Percentiles rank a stretch among this genome's conserved stretches.
Conservation (phyloP, 2,888 invertebrate species). For the Leptinotarsa tumamoca region DNA sequence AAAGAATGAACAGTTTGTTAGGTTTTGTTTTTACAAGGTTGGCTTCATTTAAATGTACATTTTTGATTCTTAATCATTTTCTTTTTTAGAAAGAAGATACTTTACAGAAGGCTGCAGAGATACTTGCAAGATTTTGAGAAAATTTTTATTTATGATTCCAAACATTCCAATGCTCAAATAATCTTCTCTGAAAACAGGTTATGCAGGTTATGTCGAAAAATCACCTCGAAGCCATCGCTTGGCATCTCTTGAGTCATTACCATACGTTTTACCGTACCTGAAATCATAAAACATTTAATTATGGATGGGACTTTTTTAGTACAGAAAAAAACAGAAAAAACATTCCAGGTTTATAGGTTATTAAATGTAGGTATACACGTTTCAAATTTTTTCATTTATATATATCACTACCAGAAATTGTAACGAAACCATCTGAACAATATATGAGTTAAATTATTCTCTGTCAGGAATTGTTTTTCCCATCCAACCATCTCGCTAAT, state of each 20-base stretch:
- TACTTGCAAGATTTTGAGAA: conserved; percentile 73
- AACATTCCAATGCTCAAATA: background rate
- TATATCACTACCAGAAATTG: too few species aligned
- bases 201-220: conserved; percentile 62
- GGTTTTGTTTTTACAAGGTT: conserved; percentile 45
- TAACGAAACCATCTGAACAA: too few species aligned
- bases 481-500: too few species aligned
- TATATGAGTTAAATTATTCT: too few species aligned
- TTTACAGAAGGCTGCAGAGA: conserved; percentile 74
- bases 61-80: conserved; percentile 4
- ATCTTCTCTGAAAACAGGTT: background rate
- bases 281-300: conserved; percentile 47
- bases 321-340: background rate
- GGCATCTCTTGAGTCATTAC: conserved; percentile 79
- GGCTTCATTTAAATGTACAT: background rate
- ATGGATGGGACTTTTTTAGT: background rate
- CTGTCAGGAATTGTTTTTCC: too few species aligned
- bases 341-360: background rate
- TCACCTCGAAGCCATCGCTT: conserved; percentile 80
- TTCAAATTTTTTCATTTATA: too few species aligned
- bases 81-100: conserved; percentile 80
- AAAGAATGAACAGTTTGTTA: conserved; percentile 34
- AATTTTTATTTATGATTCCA: conserved; percentile 12
- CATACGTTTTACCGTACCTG: conserved; percentile 82
- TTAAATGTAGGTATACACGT: too few species aligned